Percentiles rank a stretch among this genome's conserved stretches.
Evolutionary conservation across 2,888 invertebrate genomes (phyloP).

Genomic region (Nomada lathburiana): DNA sequence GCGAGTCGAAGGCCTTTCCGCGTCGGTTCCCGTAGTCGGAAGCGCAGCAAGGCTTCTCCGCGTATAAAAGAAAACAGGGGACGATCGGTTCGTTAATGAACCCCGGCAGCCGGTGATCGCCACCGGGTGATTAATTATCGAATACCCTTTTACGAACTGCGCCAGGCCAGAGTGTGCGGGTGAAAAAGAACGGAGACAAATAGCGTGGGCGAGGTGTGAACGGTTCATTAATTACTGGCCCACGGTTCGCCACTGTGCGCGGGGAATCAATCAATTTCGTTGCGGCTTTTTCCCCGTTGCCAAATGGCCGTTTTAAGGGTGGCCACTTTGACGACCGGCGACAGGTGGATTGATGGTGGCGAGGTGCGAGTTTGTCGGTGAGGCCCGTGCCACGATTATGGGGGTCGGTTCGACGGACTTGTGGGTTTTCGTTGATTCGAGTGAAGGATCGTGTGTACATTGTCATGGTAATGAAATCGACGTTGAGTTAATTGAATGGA

Average conservation of each 20-base stretch:
- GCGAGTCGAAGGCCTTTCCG: slow-evolving; percentile 5
- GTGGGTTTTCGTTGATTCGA: neutral
- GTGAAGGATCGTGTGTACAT: neutral
- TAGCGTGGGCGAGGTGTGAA: slow-evolving; percentile 77
- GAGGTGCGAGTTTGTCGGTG: slow-evolving; percentile 5
- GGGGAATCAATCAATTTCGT: slow-evolving; percentile 55
- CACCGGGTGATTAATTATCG: slow-evolving; percentile 76
- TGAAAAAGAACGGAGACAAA: slow-evolving; percentile 49
- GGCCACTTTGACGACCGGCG: slow-evolving; percentile 14
- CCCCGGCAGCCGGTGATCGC: slow-evolving; percentile 67
- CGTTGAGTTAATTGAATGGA: neutral
- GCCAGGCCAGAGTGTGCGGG: slow-evolving; percentile 13
- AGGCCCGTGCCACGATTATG: neutral
- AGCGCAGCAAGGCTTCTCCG: slow-evolving; percentile 28
- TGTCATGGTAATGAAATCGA: neutral
- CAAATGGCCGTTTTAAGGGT: slow-evolving; percentile 28
- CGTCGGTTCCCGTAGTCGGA: slow-evolving; percentile 31
- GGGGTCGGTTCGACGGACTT: neutral
- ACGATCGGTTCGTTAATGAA: slow-evolving; percentile 70
- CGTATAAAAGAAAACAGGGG: slow-evolving; percentile 54
- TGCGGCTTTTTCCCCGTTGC: slow-evolving; percentile 18
- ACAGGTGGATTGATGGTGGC: slow-evolving; percentile 23
- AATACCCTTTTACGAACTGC: slow-evolving; percentile 49
- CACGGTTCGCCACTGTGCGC: slow-evolving; percentile 38
- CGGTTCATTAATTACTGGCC: slow-evolving; percentile 76